phyloP scores from a whole-genome alignment of 2,797 vertebrate species.

The Semotilus atromaculatus region DNA sequence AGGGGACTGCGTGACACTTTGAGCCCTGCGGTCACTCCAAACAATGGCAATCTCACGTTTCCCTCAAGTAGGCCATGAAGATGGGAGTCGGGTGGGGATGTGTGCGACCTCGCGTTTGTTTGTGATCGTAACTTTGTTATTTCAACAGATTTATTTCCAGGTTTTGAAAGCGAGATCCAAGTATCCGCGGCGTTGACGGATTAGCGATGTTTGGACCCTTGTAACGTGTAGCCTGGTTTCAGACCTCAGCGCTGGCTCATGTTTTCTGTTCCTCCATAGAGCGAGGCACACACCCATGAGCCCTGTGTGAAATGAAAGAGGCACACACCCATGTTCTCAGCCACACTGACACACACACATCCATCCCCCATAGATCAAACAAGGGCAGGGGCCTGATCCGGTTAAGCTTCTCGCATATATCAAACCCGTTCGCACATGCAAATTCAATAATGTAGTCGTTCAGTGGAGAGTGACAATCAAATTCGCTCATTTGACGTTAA shows the following conservation, averaged over 20 bases:
- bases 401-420: constrained; percentile 28
- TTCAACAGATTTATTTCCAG: constrained; percentile 9
- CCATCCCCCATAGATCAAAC: not conserved
- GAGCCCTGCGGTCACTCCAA: constrained; percentile 45
- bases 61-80: constrained; percentile 30
- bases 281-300: constrained; percentile 31
- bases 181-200: not conserved
- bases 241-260: constrained; percentile 5
- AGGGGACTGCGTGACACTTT: constrained; percentile 29
- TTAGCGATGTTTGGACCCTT: not conserved
- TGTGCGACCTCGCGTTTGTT: constrained; percentile 3
- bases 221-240: constrained; percentile 19
- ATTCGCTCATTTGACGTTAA: not conserved
- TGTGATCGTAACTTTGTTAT: not conserved
- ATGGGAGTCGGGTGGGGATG: not conserved
- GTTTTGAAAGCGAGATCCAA: constrained; percentile 13
- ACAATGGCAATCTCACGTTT: constrained; percentile 58
- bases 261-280: constrained; percentile 24
- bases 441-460: not conserved
- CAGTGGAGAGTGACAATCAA: not conserved
- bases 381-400: not conserved
- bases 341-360: constrained; percentile 37
- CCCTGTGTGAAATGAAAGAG: constrained; percentile 29
- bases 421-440: not conserved
- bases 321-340: constrained; percentile 24